Conservation (phyloP, 2,113 vertebrate species). For the Excalfactoria chinensis region DNA sequence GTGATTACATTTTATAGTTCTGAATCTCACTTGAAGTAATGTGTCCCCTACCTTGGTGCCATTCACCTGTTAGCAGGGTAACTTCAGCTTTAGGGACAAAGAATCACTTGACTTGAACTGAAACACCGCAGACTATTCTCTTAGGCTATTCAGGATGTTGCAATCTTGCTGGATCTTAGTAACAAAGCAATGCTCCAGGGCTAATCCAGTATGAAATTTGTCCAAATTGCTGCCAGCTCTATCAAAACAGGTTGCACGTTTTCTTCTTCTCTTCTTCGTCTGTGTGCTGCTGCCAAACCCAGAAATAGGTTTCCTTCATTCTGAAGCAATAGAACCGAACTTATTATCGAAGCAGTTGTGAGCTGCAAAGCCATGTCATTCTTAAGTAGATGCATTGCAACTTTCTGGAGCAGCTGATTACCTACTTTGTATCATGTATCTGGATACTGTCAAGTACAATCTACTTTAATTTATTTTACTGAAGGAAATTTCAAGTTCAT, state of each 20-base stretch:
- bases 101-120: background rate
- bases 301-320: background rate
- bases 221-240: slow-evolving; percentile 20
- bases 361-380: background rate
- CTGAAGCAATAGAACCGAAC: background rate
- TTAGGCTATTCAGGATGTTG: background rate
- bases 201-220: slow-evolving; percentile 11
- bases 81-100: background rate
- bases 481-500: background rate
- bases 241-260: background rate
- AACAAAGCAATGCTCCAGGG: slow-evolving; percentile 3
- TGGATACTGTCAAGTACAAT: background rate
- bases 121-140: background rate
- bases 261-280: background rate
- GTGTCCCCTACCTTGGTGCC: background rate
- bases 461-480: slow-evolving; percentile 10
- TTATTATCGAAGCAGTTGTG: background rate
- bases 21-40: background rate
- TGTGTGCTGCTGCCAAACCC: background rate
- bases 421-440: background rate
- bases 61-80: background rate
- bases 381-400: background rate
- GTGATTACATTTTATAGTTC: background rate
- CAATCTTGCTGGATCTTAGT: background rate
- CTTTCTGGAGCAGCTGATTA: background rate